Conservation (phyloP, 2,888 invertebrate species). For the Tipula confusa region DNA sequence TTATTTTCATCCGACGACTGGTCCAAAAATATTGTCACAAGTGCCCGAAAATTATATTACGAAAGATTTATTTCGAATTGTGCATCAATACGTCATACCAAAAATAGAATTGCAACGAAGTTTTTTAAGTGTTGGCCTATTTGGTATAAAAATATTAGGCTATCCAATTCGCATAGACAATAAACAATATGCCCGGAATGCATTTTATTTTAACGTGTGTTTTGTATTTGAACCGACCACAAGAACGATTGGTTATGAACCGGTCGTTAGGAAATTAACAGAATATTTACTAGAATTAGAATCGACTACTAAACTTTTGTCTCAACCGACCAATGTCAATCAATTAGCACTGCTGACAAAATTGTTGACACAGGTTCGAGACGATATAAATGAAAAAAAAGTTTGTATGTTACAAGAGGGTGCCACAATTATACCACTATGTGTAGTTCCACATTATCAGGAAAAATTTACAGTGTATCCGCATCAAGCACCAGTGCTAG, state of each 20-base stretch:
- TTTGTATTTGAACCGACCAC: conserved; percentile 76
- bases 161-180: conserved; percentile 75
- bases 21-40: conserved; percentile 75
- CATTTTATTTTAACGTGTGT: conserved; percentile 78
- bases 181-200: conserved; percentile 74
- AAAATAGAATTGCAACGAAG: conserved; percentile 74
- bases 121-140: conserved; percentile 72
- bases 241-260: conserved; percentile 72
- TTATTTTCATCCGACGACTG: conserved; percentile 70
- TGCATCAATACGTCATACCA: conserved; percentile 79
- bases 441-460: conserved; percentile 65
- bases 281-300: conserved; percentile 73
- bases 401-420: conserved; percentile 69
- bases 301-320: conserved; percentile 68
- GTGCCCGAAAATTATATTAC: conserved; percentile 74
- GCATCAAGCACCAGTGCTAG: conserved; percentile 75
- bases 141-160: conserved; percentile 71
- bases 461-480: conserved; percentile 70
- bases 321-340: conserved; percentile 56
- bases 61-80: conserved; percentile 76
- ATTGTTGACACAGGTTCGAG: conserved; percentile 60
- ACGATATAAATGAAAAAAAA: conserved; percentile 64
- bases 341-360: conserved; percentile 59
- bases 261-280: conserved; percentile 74
- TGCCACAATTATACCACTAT: conserved; percentile 69